A percentile compares a stretch with the other conserved stretches of the same genome.
Evolutionary conservation across 2,888 invertebrate species (phyloP).

Genomic region (Choristoneura rosaceana): DNA sequence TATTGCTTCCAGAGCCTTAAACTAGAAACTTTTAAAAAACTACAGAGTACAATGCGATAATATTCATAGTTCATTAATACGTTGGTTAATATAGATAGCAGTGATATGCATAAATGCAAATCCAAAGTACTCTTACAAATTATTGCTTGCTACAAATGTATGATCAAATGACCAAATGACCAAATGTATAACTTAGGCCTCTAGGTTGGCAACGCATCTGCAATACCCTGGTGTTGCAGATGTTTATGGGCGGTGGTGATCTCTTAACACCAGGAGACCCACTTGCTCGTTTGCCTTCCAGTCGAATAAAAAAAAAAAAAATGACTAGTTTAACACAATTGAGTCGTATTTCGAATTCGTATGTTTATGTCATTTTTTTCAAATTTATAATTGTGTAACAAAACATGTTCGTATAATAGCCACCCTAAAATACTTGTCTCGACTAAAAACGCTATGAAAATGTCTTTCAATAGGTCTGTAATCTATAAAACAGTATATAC

Average conservation of each 20-base stretch:
- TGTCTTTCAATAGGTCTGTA: neutral
- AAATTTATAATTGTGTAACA: neutral
- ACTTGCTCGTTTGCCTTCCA: too few species aligned
- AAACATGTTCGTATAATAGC: neutral
- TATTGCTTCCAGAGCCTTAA: conserved; percentile 37
- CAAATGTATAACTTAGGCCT: too few species aligned
- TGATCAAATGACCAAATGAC: too few species aligned
- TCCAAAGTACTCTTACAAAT: conserved; percentile 4
- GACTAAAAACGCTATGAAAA: neutral
- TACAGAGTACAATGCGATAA: conserved; percentile 10
- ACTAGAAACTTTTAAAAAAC: conserved; percentile 8
- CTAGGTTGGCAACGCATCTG: too few species aligned
- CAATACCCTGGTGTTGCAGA: too few species aligned
- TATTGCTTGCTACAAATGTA: conserved; percentile 6
- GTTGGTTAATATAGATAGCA: conserved; percentile 1
- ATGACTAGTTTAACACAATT: conserved; percentile 5
- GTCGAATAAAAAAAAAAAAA: too few species aligned
- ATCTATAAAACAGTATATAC: conserved; percentile 22
- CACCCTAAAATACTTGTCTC: conserved; percentile 5
- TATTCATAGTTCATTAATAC: neutral
- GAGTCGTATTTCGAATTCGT: neutral
- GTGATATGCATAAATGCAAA: conserved; percentile 18
- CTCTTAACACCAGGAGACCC: too few species aligned
- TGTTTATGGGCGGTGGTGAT: too few species aligned
- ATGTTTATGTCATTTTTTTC: neutral